Conservation (phyloP, 1,140 invertebrate species). For the Muscidifurax raptorellus region DNA sequence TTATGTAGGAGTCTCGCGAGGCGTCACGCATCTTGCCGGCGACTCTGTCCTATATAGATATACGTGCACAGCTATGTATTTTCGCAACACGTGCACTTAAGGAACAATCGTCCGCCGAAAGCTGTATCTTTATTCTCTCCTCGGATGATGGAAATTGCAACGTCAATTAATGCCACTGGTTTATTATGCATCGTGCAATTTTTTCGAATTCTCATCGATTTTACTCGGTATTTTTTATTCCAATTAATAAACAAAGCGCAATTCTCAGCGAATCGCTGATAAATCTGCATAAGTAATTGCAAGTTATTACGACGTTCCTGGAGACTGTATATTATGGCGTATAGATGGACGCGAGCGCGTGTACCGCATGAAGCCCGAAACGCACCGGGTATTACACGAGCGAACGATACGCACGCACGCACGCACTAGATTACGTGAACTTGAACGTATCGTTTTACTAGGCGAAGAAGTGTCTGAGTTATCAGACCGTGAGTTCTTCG, state of each 20-base stretch:
- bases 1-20: not conserved
- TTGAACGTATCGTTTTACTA: not conserved
- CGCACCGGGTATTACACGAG: not conserved
- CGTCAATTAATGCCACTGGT: not conserved
- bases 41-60: not conserved
- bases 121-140: constrained; percentile 1
- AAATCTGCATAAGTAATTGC: not conserved
- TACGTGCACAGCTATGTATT: too few relatives aligned
- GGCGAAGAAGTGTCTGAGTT: not conserved
- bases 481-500: not conserved
- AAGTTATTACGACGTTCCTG: too few relatives aligned
- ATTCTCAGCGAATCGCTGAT: not conserved
- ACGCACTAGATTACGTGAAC: constrained; percentile 4
- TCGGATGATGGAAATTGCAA: not conserved
- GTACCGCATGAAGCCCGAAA: constrained; percentile 18
- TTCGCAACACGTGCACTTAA: constrained; percentile 23
- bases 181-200: too few relatives aligned
- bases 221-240: not conserved
- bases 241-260: not conserved
- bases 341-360: not conserved
- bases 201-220: not conserved
- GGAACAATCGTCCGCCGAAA: constrained; percentile 8
- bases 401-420: constrained; percentile 10
- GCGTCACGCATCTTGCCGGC: constrained; percentile 11
- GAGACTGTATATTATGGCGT: not conserved